Base-by-base conservation (phyloP, 1,140 invertebrate species). In the Copidosoma floridanum region DNA sequence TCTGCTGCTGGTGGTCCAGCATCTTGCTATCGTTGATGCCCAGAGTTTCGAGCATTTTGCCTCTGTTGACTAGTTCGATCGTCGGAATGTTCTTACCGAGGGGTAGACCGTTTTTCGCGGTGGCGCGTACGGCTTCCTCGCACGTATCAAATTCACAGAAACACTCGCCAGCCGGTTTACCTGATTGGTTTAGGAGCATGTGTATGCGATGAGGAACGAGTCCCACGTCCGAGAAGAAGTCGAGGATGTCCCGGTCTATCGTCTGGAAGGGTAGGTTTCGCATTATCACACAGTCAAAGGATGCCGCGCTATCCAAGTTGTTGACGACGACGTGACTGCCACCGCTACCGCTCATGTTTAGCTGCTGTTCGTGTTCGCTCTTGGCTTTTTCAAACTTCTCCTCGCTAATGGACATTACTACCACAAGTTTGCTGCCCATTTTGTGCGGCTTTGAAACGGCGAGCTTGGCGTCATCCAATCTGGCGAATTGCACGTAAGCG, bases 101-200 rank as follows among this genome's bases (percentile, higher is more conserved):
- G 16, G 83, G 82, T 0, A 84, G 67, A 0, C 87, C 86, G 71
- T 94, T 87, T 70, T 92, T 93, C 0, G 82, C 77, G 0, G 86
- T 73, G 0, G 92, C 93, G 53, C 82, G 78, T 10, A 84, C 77
- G 2, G 90, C 90, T 68, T 94, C 89, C 26, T 85, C 83, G 0
- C 77, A 59, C 14, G 82, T 84, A 10, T 81, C 77, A 71, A 96
- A 95, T 71, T 95, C 92, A 65, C 93, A 91, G 71, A 92, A 93
- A 35, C 91, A 93, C 65, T 93, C 88, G 1, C 93, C 93, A 0
- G 86, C 85, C 0, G 90, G 88, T 60, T 85, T 81, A 2, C 88
- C 85, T 41, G 82, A 81, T 7, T 85, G 75, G 64, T 88, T 89
- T 12, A 87, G 78, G 74, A 94, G 83, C 57, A 93, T 85, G 68